Percentiles rank a stretch among this genome's conserved stretches.
These are phyloP conservation scores for Caenorhabditis angaria DNA, from an alignment of 2,888 invertebrate species.

Conservation along the genomic window DNA sequence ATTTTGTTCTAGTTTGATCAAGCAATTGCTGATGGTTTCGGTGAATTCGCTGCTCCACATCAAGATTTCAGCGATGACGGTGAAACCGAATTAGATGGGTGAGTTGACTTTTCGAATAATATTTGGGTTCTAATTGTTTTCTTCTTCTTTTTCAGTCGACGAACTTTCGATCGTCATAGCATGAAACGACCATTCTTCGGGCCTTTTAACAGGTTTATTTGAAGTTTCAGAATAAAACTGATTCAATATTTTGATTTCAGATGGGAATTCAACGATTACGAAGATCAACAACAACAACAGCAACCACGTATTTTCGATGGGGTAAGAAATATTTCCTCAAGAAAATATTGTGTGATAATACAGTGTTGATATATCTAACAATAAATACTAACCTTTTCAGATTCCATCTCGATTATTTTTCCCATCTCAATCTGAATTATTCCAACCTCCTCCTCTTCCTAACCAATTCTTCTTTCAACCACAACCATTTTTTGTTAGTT, in stretches of 20 bases:
- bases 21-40: constrained; percentile 52
- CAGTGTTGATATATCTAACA: no score
- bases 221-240: not conserved
- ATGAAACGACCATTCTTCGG: constrained; percentile 33
- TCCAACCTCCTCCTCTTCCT: not conserved
- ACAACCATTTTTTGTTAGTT: constrained; percentile 1
- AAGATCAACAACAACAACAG: constrained; percentile 9
- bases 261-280: constrained; percentile 10
- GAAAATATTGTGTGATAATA: not conserved
- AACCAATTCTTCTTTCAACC: not conserved
- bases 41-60: constrained; percentile 51
- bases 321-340: constrained; percentile 4
- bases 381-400: not conserved
- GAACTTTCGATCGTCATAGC: constrained; percentile 36
- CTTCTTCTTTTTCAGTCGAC: constrained; percentile 25
- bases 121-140: not conserved
- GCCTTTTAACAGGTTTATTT: constrained; percentile 35
- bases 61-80: constrained; percentile 46
- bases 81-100: constrained; percentile 10
- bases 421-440: not conserved
- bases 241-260: constrained; percentile 2
- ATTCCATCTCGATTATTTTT: not conserved
- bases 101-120: not conserved
- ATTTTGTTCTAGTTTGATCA: constrained; percentile 24
- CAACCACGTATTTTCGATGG: not conserved